Conservation (phyloP, 2,113 vertebrate genomes). For the Podocnemis expansa region DNA sequence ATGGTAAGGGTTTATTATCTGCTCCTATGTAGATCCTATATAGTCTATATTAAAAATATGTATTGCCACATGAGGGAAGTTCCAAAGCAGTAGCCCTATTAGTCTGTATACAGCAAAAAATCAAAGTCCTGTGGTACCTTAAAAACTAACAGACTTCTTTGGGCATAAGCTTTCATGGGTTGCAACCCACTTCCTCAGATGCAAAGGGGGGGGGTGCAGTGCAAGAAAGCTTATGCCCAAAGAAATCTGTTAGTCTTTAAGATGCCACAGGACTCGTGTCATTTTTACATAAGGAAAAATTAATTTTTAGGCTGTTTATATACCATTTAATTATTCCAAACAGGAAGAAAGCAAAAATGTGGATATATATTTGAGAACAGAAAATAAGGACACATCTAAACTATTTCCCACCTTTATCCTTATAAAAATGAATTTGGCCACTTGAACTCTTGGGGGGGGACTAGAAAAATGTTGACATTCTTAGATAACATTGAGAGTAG, state of each 20-base stretch:
- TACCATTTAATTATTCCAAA: not conserved
- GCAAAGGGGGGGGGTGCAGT: too few relatives aligned
- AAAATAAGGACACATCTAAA: not conserved
- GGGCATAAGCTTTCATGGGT: too few relatives aligned
- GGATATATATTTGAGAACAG: not conserved
- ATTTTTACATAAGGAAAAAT: too few relatives aligned
- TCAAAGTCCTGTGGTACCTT: too few relatives aligned
- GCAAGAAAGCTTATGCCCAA: too few relatives aligned
- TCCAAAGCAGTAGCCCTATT: too few relatives aligned
- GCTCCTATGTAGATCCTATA: not conserved
- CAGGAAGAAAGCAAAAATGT: not conserved
- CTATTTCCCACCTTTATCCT: not conserved
- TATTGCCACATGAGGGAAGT: not conserved
- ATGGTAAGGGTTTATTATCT: slow-evolving; percentile 62
- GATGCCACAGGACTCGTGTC: too few relatives aligned
- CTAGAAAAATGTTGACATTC: not conserved
- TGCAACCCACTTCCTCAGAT: too few relatives aligned
- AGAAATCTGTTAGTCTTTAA: too few relatives aligned
- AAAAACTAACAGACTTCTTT: too few relatives aligned
- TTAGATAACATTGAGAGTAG: not conserved
- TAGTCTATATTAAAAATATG: not conserved
- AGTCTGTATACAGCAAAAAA: too few relatives aligned
- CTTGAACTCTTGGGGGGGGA: not conserved
- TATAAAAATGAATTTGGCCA: not conserved
- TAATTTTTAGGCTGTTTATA: not conserved